Evolutionary conservation across 1,140 invertebrate species (phyloP), one percentile per base, ranked within the genome.

Genomic region (Tetraneura akinire): DNA sequence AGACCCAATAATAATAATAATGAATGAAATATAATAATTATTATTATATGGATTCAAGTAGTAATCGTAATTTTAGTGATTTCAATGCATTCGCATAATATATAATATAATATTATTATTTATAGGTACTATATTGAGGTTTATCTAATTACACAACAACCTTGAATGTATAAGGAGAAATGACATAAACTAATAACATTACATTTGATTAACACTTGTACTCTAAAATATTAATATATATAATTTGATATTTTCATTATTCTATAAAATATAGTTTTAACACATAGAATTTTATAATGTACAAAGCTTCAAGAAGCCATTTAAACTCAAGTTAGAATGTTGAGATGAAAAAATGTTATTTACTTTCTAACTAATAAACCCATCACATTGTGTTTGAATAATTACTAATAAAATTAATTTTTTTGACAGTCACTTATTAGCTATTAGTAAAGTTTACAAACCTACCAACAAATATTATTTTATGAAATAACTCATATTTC

Each of bases 311-410:
- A 47, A 47, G 10, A 47, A 47, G 8, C 3, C 32, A 37, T 8
- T 37, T 37, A 26, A 6, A 29, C 14, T 6, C 57, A 64, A 37
- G 32, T n/a, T 6, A 66, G 4, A n/a, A 55, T 14, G 32, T 13
- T n/a, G 18, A 45, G 13, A 14, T 70, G 37, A 21, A 16, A 14
- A 11, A 23, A 42, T 10, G 9, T 53, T 57, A 37, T 57, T 4
- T 57, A 74, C 71, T 74, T 74, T 74, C 71, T 74, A 74, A 37
- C 29, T 55, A 32, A 55, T 74, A 74, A 74, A 74, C 51, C 26
- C 21, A n/a, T n/a, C n/a, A 57, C 51, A 74, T 74, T 16, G 9
- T 53, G n/a, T 74, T 57, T 74, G n/a, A n/a, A 42, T 37, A 37
- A 26, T 37, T 32, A 18, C 11, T 71, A 23, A 32, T 73, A n/a